These are phyloP conservation scores for Dromius quadrimaculatus DNA, from an alignment of 2,888 invertebrate genomes.

Conservation along the genomic window DNA sequence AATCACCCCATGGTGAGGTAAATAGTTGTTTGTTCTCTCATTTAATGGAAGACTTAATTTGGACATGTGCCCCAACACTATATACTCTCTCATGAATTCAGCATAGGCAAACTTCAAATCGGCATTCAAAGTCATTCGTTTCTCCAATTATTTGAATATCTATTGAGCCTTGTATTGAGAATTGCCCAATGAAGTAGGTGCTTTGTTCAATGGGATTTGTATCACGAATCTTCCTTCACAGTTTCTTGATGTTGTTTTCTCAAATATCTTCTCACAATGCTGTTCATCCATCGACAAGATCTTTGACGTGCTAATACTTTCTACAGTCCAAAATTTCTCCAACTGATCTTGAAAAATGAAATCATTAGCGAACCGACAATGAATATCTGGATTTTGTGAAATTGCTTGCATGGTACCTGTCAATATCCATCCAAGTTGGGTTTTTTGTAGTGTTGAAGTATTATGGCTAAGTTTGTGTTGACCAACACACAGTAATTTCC, in stretches of 20 bases:
- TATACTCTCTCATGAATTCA: conserved; percentile 49
- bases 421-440: conserved; percentile 5
- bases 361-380: neutral
- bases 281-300: neutral
- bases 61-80: conserved; percentile 27
- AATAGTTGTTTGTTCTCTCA: neutral
- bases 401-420: neutral
- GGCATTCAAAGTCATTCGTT: conserved; percentile 22
- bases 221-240: neutral
- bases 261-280: neutral
- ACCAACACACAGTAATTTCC: conserved; percentile 7
- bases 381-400: neutral
- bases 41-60: neutral
- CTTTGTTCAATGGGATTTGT: neutral
- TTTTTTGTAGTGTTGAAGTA: neutral
- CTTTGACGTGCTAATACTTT: neutral
- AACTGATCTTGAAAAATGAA: neutral
- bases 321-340: neutral
- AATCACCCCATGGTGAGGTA: conserved; percentile 47
- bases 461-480: neutral
- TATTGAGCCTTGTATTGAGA: conserved; percentile 38
- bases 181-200: conserved; percentile 41
- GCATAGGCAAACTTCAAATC: conserved; percentile 17
- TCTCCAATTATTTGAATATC: conserved; percentile 38
- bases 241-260: neutral